Evolutionary conservation across 2,797 vertebrate species (phyloP).

Genomic region (Vireo griseus): DNA sequence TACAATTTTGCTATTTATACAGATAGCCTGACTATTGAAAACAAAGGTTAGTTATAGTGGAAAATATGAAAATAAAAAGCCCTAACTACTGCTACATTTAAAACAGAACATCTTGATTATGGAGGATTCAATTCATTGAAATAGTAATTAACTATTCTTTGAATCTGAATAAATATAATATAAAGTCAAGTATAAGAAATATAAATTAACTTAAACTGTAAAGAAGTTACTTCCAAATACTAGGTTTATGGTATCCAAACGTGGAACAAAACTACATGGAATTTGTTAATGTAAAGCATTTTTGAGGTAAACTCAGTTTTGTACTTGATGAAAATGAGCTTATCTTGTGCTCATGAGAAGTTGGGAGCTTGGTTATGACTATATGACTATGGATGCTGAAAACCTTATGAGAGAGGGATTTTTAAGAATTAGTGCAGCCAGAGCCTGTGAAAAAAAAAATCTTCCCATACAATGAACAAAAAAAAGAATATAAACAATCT

Average conservation of each 20-base stretch:
- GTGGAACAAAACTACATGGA: neutral
- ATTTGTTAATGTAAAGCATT: neutral
- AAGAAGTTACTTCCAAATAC: neutral
- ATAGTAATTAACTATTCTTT: neutral
- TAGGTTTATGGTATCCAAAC: neutral
- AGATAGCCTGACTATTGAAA: constrained; percentile 40
- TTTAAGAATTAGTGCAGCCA: too few species aligned
- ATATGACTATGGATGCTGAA: too few species aligned
- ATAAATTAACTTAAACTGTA: neutral
- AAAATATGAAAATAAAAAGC: constrained; percentile 40
- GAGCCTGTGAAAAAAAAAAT: too few species aligned
- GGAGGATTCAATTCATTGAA: constrained; percentile 9
- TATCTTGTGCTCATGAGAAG: neutral
- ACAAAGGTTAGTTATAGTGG: constrained; percentile 21
- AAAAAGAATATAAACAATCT: too few species aligned
- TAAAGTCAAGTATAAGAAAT: neutral
- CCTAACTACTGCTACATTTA: neutral
- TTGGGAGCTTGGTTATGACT: neutral
- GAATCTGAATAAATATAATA: constrained; percentile 2
- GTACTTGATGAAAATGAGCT: neutral
- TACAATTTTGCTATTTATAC: constrained; percentile 54
- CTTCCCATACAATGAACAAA: too few species aligned
- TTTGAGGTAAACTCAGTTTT: neutral
- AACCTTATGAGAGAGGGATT: too few species aligned
- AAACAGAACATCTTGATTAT: neutral